Conservation (phyloP, 2,797 vertebrate species). For the Balearica regulorum region DNA sequence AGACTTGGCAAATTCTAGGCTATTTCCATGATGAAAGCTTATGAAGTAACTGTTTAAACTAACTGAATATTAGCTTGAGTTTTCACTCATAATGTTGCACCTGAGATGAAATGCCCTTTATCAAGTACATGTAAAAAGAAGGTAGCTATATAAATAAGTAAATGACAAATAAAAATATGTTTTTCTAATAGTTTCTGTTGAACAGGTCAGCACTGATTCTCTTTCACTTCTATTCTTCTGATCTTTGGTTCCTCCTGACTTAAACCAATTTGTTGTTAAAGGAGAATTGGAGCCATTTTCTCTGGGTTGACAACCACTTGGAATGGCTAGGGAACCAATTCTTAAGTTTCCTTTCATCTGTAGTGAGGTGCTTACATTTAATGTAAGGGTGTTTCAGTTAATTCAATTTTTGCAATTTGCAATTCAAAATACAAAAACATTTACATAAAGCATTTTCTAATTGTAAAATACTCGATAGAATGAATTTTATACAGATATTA, state of each 20-base stretch:
- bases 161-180: neutral
- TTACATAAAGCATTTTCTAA: neutral
- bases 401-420: neutral
- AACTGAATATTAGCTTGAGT: neutral
- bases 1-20: neutral
- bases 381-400: neutral
- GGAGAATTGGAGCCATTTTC: neutral
- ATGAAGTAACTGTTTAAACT: neutral
- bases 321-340: neutral
- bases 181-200: neutral
- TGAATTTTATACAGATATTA: neutral
- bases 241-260: neutral
- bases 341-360: conserved; percentile 4
- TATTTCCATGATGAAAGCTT: neutral
- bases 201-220: neutral
- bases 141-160: neutral
- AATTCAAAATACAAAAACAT: neutral
- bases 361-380: conserved; percentile 34
- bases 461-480: neutral
- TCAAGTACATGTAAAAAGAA: neutral
- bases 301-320: neutral
- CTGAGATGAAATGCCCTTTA: neutral
- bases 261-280: neutral
- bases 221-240: neutral
- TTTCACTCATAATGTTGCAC: neutral